These are phyloP conservation scores for Calliphora vomitoria DNA, from an alignment of 2,888 invertebrate genomes.

Conservation along the genomic window DNA sequence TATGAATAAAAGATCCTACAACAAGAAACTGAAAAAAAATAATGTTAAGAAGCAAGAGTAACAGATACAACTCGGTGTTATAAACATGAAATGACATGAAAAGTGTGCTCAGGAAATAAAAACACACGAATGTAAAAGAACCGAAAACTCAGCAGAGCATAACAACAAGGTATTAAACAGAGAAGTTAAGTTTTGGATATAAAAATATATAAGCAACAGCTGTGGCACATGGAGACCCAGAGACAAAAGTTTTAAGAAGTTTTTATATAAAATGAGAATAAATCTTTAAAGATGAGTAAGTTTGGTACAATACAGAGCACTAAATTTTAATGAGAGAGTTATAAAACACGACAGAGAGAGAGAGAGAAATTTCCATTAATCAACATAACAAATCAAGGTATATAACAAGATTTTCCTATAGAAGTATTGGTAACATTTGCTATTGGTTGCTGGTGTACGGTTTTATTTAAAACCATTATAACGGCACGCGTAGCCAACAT, in stretches of 20 bases:
- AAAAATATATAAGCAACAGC: constrained; percentile 52
- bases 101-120: constrained; percentile 67
- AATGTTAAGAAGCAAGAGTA: constrained; percentile 33
- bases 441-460: constrained; percentile 60
- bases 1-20: constrained; percentile 59
- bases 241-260: constrained; percentile 1
- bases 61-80: constrained; percentile 21
- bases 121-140: neutral
- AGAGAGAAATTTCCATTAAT: constrained; percentile 1
- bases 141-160: constrained; percentile 60
- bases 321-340: neutral
- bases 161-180: constrained; percentile 43
- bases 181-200: constrained; percentile 6
- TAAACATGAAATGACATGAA: constrained; percentile 67
- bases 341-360: neutral
- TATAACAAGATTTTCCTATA: constrained; percentile 30
- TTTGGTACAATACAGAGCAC: neutral
- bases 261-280: constrained; percentile 27
- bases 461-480: constrained; percentile 66
- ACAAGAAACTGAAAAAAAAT: neutral
- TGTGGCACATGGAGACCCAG: neutral
- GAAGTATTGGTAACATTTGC: constrained; percentile 64
- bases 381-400: constrained; percentile 13
- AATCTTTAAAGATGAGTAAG: neutral
- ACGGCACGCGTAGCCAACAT: constrained; percentile 72